Conservation (phyloP, 1,140 invertebrate species). For the Drosophila saltans region DNA sequence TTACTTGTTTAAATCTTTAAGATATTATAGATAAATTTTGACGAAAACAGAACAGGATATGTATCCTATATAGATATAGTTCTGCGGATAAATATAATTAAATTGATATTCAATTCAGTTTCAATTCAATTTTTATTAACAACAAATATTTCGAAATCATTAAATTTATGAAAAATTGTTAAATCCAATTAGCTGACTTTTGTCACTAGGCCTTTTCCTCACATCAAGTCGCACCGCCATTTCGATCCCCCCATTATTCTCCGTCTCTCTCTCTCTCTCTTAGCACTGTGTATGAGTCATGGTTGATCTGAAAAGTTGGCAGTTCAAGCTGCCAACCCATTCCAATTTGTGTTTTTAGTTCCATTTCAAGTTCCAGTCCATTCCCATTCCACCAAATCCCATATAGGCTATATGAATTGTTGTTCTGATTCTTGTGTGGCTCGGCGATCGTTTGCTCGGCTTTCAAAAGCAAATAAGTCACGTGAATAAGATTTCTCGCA, state of each 20-base stretch:
- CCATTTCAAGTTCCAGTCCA: too few species aligned
- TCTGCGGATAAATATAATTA: too few species aligned
- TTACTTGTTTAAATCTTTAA: too few species aligned
- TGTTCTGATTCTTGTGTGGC: conserved; percentile 56
- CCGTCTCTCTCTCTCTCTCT: conserved; percentile 14
- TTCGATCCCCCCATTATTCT: conserved; percentile 17
- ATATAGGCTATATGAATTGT: background rate
- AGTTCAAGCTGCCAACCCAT: background rate
- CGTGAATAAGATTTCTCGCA: conserved; percentile 83
- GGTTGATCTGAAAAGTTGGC: conserved; percentile 2
- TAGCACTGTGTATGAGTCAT: background rate
- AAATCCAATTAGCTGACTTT: background rate
- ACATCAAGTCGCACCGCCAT: conserved; percentile 70
- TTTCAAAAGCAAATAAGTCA: conserved; percentile 83
- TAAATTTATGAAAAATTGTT: background rate
- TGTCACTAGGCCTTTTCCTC: conserved; percentile 24
- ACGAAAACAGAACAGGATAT: too few species aligned
- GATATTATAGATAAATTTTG: too few species aligned
- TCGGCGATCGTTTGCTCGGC: conserved; percentile 44
- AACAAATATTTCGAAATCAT: too few species aligned
- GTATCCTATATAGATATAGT: too few species aligned
- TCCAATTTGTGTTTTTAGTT: too few species aligned
- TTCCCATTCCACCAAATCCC: background rate
- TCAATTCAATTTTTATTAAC: background rate
- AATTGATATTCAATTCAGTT: background rate